Conservation (phyloP, 2,888 invertebrate species). For the Trachelus tabidus region DNA sequence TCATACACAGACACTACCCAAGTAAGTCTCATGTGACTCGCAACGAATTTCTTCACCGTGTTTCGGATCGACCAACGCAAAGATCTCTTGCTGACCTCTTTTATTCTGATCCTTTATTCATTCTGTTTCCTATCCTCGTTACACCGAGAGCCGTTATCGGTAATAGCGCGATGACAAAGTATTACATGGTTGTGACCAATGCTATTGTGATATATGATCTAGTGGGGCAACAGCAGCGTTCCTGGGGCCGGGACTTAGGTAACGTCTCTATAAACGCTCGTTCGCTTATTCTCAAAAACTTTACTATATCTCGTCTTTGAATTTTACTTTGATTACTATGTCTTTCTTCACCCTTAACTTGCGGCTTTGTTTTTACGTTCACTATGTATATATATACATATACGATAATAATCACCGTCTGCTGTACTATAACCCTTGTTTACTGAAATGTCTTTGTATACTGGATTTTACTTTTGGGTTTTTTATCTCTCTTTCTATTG, state of each 20-base stretch:
- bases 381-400: constrained; percentile 4
- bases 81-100: constrained; percentile 1
- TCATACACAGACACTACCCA: not conserved
- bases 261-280: constrained; percentile 64
- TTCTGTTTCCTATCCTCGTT: not conserved
- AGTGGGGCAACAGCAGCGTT: constrained; percentile 74
- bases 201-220: constrained; percentile 67
- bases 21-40: constrained; percentile 37
- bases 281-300: constrained; percentile 56
- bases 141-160: not conserved
- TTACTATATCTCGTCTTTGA: constrained; percentile 21
- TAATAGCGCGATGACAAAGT: constrained; percentile 19
- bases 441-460: not conserved
- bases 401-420: not conserved
- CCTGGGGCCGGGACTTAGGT: constrained; percentile 74
- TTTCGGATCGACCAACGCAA: constrained; percentile 32
- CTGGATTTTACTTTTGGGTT: constrained; percentile 8
- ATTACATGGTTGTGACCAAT: constrained; percentile 62
- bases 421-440: not conserved
- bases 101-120: not conserved
- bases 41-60: constrained; percentile 23
- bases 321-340: constrained; percentile 20
- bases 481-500: constrained; percentile 28
- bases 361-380: constrained; percentile 5
- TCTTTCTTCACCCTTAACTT: constrained; percentile 14